A percentile compares a stretch with the other conserved stretches of the same genome.
Evolutionary conservation across 2,113 vertebrate genomes (phyloP).

Genomic region (Cygnus atratus): DNA sequence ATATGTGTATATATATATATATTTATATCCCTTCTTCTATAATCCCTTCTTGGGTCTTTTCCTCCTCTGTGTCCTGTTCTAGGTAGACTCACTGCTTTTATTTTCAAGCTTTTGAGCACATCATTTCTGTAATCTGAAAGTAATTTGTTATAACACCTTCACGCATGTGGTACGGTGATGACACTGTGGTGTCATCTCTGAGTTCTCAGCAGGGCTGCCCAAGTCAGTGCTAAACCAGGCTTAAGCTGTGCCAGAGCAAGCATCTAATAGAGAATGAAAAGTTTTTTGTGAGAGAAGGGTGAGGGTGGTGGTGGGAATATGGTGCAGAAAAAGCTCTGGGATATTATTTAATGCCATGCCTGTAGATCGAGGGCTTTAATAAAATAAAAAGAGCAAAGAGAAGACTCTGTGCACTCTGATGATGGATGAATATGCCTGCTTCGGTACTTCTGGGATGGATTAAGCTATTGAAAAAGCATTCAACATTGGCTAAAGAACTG

Average conservation of each 20-base stretch:
- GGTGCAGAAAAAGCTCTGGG: background rate
- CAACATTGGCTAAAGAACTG: slow-evolving; percentile 59
- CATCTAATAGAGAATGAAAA: background rate
- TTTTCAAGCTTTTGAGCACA: background rate
- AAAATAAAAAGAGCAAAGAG: slow-evolving; percentile 58
- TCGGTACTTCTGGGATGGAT: slow-evolving; percentile 68
- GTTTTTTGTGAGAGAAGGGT: background rate
- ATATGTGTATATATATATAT: too few species aligned
- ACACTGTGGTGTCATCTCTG: background rate
- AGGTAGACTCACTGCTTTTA: background rate
- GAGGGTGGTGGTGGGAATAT: background rate
- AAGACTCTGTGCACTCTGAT: slow-evolving; percentile 31
- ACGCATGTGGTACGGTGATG: background rate
- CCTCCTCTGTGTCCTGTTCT: background rate
- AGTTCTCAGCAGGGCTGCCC: background rate
- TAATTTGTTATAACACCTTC: background rate
- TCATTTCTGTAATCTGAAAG: background rate
- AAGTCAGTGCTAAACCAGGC: background rate
- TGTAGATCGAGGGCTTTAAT: slow-evolving; percentile 50
- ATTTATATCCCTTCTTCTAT: background rate
- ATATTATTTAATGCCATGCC: slow-evolving; percentile 13
- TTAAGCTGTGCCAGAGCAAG: background rate
- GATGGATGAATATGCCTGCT: slow-evolving; percentile 65
- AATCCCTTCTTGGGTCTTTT: background rate
- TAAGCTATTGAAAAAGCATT: slow-evolving; percentile 72